Evolutionary conservation across 2,797 vertebrate genomes (phyloP), one percentile per base, ranked within the genome.

Genomic region (Agapornis canus): DNA sequence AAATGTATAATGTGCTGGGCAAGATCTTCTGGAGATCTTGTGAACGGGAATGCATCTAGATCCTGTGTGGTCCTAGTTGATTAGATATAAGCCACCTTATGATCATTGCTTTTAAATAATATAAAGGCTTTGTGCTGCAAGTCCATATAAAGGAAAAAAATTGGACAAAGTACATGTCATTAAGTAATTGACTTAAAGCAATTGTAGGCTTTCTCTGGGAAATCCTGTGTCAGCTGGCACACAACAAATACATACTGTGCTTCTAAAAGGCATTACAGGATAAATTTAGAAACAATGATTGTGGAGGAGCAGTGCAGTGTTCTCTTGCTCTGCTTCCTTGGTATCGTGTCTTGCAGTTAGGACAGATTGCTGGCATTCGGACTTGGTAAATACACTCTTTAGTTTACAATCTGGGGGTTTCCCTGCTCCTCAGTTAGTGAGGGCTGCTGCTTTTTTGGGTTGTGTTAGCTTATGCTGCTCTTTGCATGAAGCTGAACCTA

Each of bases 251-350:
- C 47, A 47, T 27, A 56, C 56, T n/a, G 20, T 40, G 82, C 82
- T 86, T 78, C 69, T 87, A n/a, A 92, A 93, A 83, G 73, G 75
- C 92, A 84, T 70, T n/a, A 23, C 51, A 66, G 22, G 76, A 79
- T 81, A 89, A 90, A 92, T 92, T 95, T 92, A 90, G 94, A 82
- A 94, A 76, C 87, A 69, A 27, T 65, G 57, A 64, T 32, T 90
- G 45, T 69, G 65, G 83, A 54, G 75, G 59, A 89, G 35, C 0
- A 0, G 19, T 22, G 43, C 57, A 43, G 42, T 27, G 21, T 93
- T 95, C 76, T 64, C 60, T 82, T 83, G 32, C 72, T 87, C 42
- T 75, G 63, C 66, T 39, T 71, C 5, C 1, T 61, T 78, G 47
- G 16, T 69, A 22, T 71, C 86, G 49, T 90, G 4, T 75, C 83